Conservation (phyloP, 2,888 invertebrate species). For the Cantharis lateralis region DNA sequence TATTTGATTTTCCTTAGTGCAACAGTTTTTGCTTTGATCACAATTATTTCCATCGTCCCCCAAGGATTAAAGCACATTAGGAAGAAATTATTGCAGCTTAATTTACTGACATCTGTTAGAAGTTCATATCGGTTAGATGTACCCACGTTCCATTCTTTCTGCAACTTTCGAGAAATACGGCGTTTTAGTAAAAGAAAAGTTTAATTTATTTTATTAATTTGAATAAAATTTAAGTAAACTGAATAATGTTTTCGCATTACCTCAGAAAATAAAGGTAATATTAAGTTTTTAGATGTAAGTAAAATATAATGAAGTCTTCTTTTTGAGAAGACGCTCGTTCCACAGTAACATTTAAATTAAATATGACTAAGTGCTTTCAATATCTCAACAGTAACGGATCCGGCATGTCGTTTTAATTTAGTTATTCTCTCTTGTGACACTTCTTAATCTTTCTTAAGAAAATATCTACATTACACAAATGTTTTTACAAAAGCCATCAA, state of each 20-base stretch:
- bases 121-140: neutral
- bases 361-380: conserved; percentile 9
- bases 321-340: neutral
- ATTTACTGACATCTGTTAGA: neutral
- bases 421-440: conserved; percentile 12
- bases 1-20: neutral
- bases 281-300: neutral
- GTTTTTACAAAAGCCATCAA: neutral
- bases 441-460: conserved; percentile 6
- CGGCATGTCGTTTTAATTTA: conserved; percentile 19
- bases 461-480: neutral
- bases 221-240: neutral
- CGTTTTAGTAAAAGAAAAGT: neutral
- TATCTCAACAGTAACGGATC: conserved; percentile 10
- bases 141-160: no score
- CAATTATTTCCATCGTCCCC: neutral
- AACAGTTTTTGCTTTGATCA: neutral
- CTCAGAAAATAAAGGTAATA: neutral
- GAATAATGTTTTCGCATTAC: neutral
- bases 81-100: neutral
- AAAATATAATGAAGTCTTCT: neutral
- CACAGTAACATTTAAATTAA: conserved; percentile 12
- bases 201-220: neutral
- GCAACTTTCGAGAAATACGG: neutral
- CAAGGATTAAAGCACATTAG: neutral